phyloP scores from a whole-genome alignment of 2,888 invertebrate species.

The Lottia gigantea region DNA sequence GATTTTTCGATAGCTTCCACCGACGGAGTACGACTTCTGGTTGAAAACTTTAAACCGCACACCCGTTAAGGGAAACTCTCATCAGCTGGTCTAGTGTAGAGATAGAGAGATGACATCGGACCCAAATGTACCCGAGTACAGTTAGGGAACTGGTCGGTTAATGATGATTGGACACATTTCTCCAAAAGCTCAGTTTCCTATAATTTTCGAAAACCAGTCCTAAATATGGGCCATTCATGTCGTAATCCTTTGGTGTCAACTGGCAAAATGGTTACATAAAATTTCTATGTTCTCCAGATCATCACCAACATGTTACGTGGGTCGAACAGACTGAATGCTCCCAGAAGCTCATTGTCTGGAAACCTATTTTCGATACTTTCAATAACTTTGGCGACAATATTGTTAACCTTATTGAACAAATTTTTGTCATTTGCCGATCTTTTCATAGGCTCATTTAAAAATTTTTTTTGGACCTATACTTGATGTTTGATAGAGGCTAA shows the following conservation, averaged over 20 bases:
- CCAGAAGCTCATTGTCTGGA: background rate
- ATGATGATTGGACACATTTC: too few relatives aligned
- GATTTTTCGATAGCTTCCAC: background rate
- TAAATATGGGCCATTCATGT: constrained; percentile 2
- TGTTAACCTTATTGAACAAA: background rate
- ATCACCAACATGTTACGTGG: background rate
- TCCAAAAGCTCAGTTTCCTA: background rate
- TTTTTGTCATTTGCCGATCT: background rate
- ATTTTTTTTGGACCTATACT: too few relatives aligned
- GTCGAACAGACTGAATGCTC: background rate
- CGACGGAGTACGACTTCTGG: background rate
- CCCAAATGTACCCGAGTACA: too few relatives aligned
- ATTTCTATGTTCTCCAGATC: background rate
- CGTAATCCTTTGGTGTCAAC: background rate
- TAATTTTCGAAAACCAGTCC: background rate
- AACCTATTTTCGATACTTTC: background rate
- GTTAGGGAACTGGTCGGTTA: too few relatives aligned
- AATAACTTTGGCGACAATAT: background rate
- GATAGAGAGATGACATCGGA: background rate
- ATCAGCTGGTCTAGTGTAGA: background rate
- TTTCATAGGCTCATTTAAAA: background rate
- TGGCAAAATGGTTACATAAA: background rate
- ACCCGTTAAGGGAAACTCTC: background rate
- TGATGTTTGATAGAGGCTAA: too few relatives aligned
- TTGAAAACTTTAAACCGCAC: background rate